Percentiles rank a stretch among this genome's conserved stretches.
These are phyloP conservation scores for Takifugu ocellatus DNA, from an alignment of 2,797 vertebrate genomes.

Conservation along the genomic window DNA sequence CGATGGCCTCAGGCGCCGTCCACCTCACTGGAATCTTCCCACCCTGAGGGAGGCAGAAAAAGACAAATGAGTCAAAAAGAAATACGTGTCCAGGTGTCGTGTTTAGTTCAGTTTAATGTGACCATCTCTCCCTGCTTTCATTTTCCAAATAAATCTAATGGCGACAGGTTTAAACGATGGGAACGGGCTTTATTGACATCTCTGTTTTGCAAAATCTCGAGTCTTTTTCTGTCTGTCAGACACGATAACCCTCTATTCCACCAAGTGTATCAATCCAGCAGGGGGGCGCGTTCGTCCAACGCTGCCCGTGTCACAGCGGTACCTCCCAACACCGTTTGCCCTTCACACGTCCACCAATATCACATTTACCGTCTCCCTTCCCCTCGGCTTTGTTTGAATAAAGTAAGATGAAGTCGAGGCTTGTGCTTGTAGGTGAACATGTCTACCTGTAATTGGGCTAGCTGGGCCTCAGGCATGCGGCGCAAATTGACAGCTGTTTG, in stretches of 20 bases:
- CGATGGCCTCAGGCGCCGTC: constrained; percentile 96
- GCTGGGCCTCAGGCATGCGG: constrained; percentile 64
- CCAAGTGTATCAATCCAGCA: constrained; percentile 27
- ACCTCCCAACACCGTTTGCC: constrained; percentile 47
- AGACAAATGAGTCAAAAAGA: background rate
- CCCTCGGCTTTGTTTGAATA: constrained; percentile 50
- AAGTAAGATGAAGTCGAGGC: constrained; percentile 44
- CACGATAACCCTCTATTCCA: constrained; percentile 20
- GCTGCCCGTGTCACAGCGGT: constrained; percentile 26
- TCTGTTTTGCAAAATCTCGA: background rate
- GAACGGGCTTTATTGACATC: no score
- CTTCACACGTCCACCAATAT: constrained; percentile 61
- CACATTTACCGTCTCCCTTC: constrained; percentile 48
- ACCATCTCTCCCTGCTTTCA: background rate
- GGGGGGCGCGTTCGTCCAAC: constrained; percentile 16
- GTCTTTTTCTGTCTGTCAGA: constrained; percentile 2
- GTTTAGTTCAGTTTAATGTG: background rate
- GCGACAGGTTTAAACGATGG: no score
- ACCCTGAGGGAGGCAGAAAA: constrained; percentile 72
- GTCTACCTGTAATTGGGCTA: constrained; percentile 74
- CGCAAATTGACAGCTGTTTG: constrained; percentile 70
- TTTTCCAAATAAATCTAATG: background rate
- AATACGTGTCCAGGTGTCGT: background rate
- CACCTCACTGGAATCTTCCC: constrained; percentile 98
- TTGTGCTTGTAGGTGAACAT: constrained; percentile 45